Percentiles rank a stretch among this genome's conserved stretches.
Conservation (phyloP, 2,113 vertebrate species). For the Raja brachyura region DNA sequence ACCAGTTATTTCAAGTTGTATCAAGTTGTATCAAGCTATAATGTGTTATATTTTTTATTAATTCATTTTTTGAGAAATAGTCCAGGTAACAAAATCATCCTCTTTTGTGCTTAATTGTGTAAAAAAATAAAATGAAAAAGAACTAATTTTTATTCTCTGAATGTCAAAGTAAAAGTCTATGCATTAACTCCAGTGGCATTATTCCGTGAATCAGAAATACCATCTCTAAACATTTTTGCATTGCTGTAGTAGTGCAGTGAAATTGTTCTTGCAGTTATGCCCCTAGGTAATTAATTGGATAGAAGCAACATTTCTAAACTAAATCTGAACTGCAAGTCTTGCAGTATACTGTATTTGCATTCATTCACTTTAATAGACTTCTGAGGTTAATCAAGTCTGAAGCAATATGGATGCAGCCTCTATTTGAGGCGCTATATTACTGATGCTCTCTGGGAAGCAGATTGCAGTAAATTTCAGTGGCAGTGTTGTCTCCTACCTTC, state of each 20-base stretch:
- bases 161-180: not conserved
- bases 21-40: not conserved
- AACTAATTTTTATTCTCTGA: not conserved
- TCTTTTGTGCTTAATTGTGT: not conserved
- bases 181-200: not conserved
- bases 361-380: conserved; percentile 18
- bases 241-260: not conserved
- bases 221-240: not conserved
- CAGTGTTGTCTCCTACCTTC: not conserved
- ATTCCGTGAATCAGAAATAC: not conserved
- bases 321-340: not conserved
- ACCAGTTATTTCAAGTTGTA: not conserved
- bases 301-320: conserved; percentile 1
- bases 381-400: conserved; percentile 31
- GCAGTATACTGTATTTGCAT: conserved; percentile 12
- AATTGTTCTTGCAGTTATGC: conserved; percentile 3
- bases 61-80: not conserved
- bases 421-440: conserved; percentile 15
- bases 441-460: not conserved
- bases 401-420: conserved; percentile 16
- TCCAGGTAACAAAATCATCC: not conserved
- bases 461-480: conserved; percentile 19
- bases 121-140: not conserved
- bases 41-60: not conserved
- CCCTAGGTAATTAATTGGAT: not conserved